Base-by-base conservation (phyloP, 2,888 invertebrate genomes). In the Ceratothoa steindachneri region DNA sequence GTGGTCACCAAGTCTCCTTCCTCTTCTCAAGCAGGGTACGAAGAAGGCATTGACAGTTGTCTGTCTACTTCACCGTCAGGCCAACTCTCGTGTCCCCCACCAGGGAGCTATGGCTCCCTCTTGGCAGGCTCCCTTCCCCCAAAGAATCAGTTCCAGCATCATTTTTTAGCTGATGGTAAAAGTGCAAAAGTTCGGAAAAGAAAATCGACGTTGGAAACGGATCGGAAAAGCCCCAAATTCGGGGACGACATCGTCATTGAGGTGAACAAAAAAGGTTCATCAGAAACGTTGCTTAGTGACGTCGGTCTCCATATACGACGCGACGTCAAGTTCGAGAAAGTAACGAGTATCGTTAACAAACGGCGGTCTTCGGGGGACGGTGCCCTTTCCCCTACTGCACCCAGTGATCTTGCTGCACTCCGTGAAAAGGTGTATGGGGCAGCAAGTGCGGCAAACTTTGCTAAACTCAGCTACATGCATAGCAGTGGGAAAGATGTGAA, bases 101-200 rank as follows among this genome's bases (percentile, higher is more conserved):
- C 73, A 22, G 60, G 73, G 19, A 75, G 72, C 2, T 75, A 75
- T 28, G 75, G 72, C n/a, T 69, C 78, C 12, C 31, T 78, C n/a
- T 29, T 73, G 22, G 75, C 73, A 27, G 70, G 30, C 4, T 30
- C 74, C n/a, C 66, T 71, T 12, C 55, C 64, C 30, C 73, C 73
- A 27, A 76, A 76, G 60, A 53, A 53, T 30, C 52, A 51, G 5
- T 69, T 67, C 53, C 73, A 72, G 52, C 79, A 76, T 72, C 70
- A 73, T 76, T 79, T 79, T 79, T 79, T 79, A 79, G 76, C 72
- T 71, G 79, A 79, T 74, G 76, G 31, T 67, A 76, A 77, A 67
- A 31, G 76, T 53, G 76, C 75, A 72, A 79, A 79, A 73, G 79
- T 79, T 7, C 66, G 76, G 22, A 79, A 79, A 71, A 78, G 75